Conservation (phyloP, 2,888 invertebrate genomes). For the Andrena trimmerana region DNA sequence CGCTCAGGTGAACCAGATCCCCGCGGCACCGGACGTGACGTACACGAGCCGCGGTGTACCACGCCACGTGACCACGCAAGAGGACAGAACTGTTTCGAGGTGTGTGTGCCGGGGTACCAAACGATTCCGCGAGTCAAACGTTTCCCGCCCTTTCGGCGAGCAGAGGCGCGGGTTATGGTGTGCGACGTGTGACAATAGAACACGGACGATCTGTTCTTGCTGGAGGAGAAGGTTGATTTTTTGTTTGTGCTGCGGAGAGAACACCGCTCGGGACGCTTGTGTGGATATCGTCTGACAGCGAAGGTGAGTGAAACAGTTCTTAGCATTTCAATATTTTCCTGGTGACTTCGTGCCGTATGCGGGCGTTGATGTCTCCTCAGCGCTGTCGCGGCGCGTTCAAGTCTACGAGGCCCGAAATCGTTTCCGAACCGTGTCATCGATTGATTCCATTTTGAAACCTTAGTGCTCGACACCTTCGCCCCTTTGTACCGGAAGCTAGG, state of each 20-base stretch:
- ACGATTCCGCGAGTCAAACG: constrained; percentile 12
- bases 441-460: not conserved
- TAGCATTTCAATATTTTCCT: not conserved
- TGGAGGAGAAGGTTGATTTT: constrained; percentile 12
- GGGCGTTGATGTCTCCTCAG: constrained; percentile 31
- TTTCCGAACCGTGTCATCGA: not conserved
- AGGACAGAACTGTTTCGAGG: constrained; percentile 13
- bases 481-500: not conserved
- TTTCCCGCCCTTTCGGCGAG: not conserved
- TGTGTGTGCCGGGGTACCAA: constrained; percentile 39
- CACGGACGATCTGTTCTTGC: constrained; percentile 48
- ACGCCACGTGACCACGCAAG: constrained; percentile 54
- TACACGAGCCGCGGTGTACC: constrained; percentile 1
- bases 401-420: not conserved
- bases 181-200: constrained; percentile 56
- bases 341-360: not conserved
- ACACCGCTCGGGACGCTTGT: constrained; percentile 28
- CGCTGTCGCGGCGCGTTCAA: constrained; percentile 3
- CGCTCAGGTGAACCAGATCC: constrained; percentile 8
- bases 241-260: constrained; percentile 39
- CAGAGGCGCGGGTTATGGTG: constrained; percentile 45
- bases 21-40: not conserved
- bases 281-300: constrained; percentile 54
- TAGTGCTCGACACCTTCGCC: not conserved
- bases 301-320: constrained; percentile 48